Conservation (phyloP, 2,888 invertebrate genomes). For the Dermolepida albohirtum region DNA sequence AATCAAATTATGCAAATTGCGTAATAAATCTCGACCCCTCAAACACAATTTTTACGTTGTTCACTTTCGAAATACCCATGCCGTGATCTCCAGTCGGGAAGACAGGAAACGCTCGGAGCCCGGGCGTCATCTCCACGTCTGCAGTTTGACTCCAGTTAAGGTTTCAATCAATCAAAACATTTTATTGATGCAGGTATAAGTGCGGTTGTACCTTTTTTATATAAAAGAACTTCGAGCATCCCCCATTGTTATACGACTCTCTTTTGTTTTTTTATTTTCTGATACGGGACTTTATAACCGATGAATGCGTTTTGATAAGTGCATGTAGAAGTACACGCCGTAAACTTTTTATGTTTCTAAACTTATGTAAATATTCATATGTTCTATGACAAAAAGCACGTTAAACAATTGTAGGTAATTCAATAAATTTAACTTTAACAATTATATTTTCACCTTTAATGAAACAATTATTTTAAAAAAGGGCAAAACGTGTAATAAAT, state of each 20-base stretch:
- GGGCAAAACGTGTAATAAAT: too few species aligned
- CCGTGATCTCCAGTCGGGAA: constrained; percentile 34
- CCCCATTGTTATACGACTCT: constrained; percentile 27
- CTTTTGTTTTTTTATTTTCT: constrained; percentile 15
- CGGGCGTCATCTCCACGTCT: constrained; percentile 42
- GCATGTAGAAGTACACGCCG: too few species aligned
- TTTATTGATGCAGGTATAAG: constrained; percentile 45
- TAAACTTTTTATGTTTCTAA: too few species aligned
- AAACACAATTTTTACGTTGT: constrained; percentile 37
- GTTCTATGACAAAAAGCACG: too few species aligned
- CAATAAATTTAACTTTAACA: too few species aligned
- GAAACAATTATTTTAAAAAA: too few species aligned
- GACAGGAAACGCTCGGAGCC: constrained; percentile 4
- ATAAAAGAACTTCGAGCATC: constrained; percentile 13
- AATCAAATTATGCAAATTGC: constrained; percentile 44
- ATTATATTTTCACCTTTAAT: too few species aligned
- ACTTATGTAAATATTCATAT: too few species aligned
- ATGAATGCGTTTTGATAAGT: constrained; percentile 3
- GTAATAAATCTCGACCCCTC: constrained; percentile 42
- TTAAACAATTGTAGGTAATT: too few species aligned
- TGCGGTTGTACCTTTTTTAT: constrained; percentile 17
- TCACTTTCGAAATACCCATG: constrained; percentile 31
- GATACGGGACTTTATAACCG: constrained; percentile 6
- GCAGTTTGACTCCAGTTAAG: constrained; percentile 48
- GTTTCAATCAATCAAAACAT: constrained; percentile 49